phyloP scores from a whole-genome alignment of 2,797 vertebrate species.

The Mus spretus region DNA sequence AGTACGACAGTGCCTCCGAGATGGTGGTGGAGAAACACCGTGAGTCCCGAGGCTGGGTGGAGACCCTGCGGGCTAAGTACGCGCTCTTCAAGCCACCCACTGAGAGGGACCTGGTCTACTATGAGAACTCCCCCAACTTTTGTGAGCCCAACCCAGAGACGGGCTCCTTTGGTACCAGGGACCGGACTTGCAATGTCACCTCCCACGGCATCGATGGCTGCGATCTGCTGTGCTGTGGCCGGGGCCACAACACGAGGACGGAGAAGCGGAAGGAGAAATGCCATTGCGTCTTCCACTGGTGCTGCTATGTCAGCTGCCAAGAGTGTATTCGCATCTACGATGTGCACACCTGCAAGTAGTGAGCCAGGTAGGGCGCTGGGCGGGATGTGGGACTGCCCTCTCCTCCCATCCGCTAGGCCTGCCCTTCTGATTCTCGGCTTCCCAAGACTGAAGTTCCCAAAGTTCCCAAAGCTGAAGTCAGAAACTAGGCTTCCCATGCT shows the following conservation, averaged over 20 bases:
- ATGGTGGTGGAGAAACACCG: conserved; percentile 99
- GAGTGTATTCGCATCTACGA: conserved; percentile 97
- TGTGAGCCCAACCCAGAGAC: conserved; percentile 98
- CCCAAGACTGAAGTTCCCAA: too few relatives aligned
- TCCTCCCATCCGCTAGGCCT: too few relatives aligned
- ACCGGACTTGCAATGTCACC: conserved; percentile 97
- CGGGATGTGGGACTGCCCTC: background rate
- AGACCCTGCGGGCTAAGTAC: conserved; percentile 97
- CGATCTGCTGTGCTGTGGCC: conserved; percentile 98
- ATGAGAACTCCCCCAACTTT: conserved; percentile 98
- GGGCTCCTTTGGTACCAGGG: conserved; percentile 97
- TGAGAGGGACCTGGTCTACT: conserved; percentile 97
- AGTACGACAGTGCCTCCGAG: conserved; percentile 98
- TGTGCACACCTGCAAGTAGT: conserved; percentile 97
- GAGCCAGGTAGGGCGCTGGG: background rate
- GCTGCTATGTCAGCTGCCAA: conserved; percentile 98
- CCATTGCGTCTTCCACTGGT: conserved; percentile 99
- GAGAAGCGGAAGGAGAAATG: conserved; percentile 98
- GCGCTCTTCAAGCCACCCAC: conserved; percentile 98
- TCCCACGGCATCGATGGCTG: conserved; percentile 99
- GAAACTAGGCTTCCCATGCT: background rate
- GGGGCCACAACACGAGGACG: conserved; percentile 98
- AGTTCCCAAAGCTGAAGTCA: background rate
- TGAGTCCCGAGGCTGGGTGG: conserved; percentile 97
- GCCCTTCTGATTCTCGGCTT: background rate